A percentile compares a stretch with the other conserved stretches of the same genome.
These are phyloP conservation scores for Cephus runcator DNA, from an alignment of 2,888 invertebrate species.

Conservation along the genomic window DNA sequence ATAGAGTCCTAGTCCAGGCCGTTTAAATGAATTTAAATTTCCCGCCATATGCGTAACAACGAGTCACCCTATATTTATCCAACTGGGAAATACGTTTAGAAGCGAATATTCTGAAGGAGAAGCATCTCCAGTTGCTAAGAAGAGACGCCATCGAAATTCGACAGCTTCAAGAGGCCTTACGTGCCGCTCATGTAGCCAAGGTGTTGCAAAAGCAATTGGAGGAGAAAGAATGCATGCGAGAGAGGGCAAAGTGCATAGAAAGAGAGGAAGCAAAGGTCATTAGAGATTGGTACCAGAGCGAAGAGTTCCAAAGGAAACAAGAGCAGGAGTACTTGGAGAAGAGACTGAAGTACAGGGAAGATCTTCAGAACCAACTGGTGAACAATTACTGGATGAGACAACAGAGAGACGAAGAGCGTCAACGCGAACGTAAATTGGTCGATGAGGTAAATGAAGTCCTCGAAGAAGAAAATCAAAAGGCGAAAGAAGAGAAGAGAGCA, in stretches of 20 bases:
- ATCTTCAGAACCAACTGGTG: constrained; percentile 38
- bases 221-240: constrained; percentile 16
- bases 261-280: constrained; percentile 14
- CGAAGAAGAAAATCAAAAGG: constrained; percentile 22
- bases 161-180: constrained; percentile 21
- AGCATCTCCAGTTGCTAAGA: constrained; percentile 24
- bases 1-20: too few relatives aligned
- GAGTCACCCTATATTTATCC: too few relatives aligned
- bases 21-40: too few relatives aligned
- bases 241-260: constrained; percentile 17
- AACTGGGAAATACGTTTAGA: constrained; percentile 13
- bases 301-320: constrained; percentile 15
- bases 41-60: too few relatives aligned
- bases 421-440: constrained; percentile 37
- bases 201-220: constrained; percentile 18
- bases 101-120: constrained; percentile 19
- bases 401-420: constrained; percentile 33
- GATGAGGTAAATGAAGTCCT: constrained; percentile 28
- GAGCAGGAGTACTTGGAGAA: constrained; percentile 13
- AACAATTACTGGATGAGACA: constrained; percentile 31
- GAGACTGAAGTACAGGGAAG: constrained; percentile 24
- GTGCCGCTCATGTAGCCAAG: constrained; percentile 17
- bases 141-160: constrained; percentile 24
- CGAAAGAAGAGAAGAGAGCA: constrained; percentile 23
- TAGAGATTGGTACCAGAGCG: constrained; percentile 24